These are phyloP conservation scores for Pterois miles DNA, from an alignment of 2,797 vertebrate species.

Conservation along the genomic window DNA sequence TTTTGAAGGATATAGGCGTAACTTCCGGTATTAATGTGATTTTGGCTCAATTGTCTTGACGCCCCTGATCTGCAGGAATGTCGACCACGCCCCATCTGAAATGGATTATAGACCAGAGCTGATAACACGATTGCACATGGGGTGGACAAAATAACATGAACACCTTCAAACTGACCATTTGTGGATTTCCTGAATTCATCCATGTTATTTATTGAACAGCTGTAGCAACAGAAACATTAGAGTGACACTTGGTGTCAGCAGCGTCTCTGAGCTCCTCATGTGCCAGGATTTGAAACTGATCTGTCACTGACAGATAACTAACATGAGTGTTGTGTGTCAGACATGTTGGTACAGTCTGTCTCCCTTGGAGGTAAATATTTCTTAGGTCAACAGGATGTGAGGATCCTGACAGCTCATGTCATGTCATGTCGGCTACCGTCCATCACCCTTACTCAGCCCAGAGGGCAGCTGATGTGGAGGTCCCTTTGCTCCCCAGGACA, in stretches of 20 bases:
- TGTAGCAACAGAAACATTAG: background rate
- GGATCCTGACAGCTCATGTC: background rate
- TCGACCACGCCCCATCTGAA: slow-evolving; percentile 14
- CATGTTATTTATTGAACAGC: background rate
- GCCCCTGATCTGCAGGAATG: slow-evolving; percentile 2
- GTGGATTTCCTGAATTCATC: background rate
- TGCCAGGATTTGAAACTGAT: background rate
- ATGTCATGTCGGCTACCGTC: too few relatives aligned
- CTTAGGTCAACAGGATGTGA: slow-evolving; percentile 13
- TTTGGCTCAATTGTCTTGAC: background rate
- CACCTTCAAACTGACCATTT: background rate
- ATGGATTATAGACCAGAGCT: background rate
- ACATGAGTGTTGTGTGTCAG: background rate
- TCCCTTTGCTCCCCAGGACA: background rate
- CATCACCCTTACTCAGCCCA: background rate
- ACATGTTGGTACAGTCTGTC: background rate
- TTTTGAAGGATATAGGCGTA: background rate
- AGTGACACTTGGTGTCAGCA: background rate
- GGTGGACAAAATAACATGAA: background rate
- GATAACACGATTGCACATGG: background rate
- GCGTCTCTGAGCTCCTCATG: background rate
- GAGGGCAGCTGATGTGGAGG: too few relatives aligned
- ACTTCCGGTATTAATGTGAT: background rate
- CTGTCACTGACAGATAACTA: background rate
- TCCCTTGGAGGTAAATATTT: slow-evolving; percentile 19